Base-by-base conservation (phyloP, 2,113 vertebrate genomes). In the Cyanistes caeruleus region DNA sequence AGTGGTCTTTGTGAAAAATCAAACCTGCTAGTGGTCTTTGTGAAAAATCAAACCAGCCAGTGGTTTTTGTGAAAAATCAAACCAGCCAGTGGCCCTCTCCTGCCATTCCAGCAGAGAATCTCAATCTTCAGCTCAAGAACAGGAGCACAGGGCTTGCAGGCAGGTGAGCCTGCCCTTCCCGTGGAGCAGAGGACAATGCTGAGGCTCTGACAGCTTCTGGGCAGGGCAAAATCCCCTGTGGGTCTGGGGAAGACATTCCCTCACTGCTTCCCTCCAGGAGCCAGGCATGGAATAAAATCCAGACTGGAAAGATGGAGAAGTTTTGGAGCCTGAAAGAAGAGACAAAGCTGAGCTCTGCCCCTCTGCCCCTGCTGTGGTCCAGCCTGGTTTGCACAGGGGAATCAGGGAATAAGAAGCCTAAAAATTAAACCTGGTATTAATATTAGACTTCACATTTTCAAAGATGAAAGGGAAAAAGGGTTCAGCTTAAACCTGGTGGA, bases 141-240 rank as follows among this genome's bases (percentile, higher is more conserved):
- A 18, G 39, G 44, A 75, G n/a, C 31, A 4, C 5, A 15, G 27
- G n/a, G 6, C 8, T 3, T 5, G 11, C 2, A 24, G 49, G 64
- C 11, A 46, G 52, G 41, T 48, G 59, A 79, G 13, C 3, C 41
- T 46, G 35, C 76, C 31, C 55, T 18, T 58, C 27, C 28, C 2
- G 0, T 3, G 58, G 44, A 55, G 49, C 35, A 22, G 48, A 64
- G 68, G 33, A 28, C 15, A 22, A 12, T 0, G 3, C 30, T 5
- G 8, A 25, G 58, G 58, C 58, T 19, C 68, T 20, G 69, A 21
- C 30, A 30, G 30, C 15, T 30, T 5, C 39, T 1, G 7, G 82
- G 49, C 55, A 52, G 43, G 41, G 27, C 13, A 35, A 48, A 74
- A 72, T 3, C 48, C 73, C 22, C 73, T 9, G 8, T 10, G 67